Base-by-base conservation (phyloP, 2,888 invertebrate genomes). In the Disparrhopalites patrizii region DNA sequence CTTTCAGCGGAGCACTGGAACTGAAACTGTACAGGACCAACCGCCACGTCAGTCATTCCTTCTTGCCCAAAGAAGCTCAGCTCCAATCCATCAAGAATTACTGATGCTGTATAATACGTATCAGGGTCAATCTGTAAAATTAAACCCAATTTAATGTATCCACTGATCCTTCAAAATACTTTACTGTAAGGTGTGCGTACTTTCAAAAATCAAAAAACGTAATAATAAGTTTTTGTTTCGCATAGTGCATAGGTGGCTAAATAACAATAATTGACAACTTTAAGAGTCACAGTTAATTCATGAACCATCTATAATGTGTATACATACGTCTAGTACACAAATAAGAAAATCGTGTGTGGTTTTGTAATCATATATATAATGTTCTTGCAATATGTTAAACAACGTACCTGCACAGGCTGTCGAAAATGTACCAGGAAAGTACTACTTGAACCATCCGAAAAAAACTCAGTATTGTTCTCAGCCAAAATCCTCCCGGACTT, bases 1-100 rank as follows among this genome's bases (percentile, higher is more conserved):
- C 94, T 94, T 79, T 96, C 96, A 5, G 93, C 92, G 61, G 94
- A 95, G 81, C 95, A 95, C 80, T 96, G 95, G 81, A 96, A 97
- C 81, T 95, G 95, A 82, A 96, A 96, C 70, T 92, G 93, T 65
- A 96, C 94, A 77, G 89, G 90, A 3, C 93, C 93, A 79, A 92
- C 90, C 64, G 89, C 89, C 50, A 95, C 91, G 81, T 96, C 96
- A 77, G 93, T 92, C 84, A 95, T 86, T 25, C 96, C 96, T 80
- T 97, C 96, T 80, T 96, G 96, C 5, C 96, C 96, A 79, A 96
- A 97, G 80, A 95, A 97, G 81, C 94, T 94, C 73, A 97, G 81
- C 79, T 96, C 95, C 66, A 88, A 89, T 13, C 96, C 96, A 78
- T 96, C 96, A 23, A 97, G 81, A 72, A 95, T 87, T 1, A 92